Evolutionary conservation across 2,888 invertebrate genomes (phyloP).

Genomic region (Choristoneura rosaceana): DNA sequence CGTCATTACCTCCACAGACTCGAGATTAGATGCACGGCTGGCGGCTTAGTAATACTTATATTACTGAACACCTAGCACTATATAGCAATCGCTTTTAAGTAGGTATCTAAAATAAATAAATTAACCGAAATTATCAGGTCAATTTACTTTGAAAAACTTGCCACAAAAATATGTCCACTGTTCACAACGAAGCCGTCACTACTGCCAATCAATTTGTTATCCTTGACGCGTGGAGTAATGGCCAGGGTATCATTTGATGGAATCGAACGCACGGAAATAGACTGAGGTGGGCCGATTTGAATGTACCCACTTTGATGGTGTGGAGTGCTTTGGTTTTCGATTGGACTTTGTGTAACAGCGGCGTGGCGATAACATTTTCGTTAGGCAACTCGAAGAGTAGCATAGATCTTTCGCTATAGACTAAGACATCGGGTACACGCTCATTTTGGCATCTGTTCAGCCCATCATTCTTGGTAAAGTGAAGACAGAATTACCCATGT

Average conservation of each 20-base stretch:
- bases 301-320: slow-evolving; percentile 4
- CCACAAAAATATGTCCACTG: slow-evolving; percentile 36
- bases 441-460: too few species aligned
- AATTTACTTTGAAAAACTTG: background rate
- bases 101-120: background rate
- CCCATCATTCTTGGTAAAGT: too few species aligned
- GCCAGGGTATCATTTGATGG: slow-evolving; percentile 41
- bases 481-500: too few species aligned
- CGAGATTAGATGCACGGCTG: slow-evolving; percentile 6
- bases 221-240: slow-evolving; percentile 56
- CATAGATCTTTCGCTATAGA: too few species aligned
- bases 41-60: background rate
- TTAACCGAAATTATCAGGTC: background rate
- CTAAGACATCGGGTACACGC: too few species aligned
- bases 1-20: slow-evolving; percentile 1
- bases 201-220: slow-evolving; percentile 44
- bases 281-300: slow-evolving; percentile 8
- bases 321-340: slow-evolving; percentile 21
- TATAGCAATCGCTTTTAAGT: background rate
- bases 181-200: slow-evolving; percentile 29
- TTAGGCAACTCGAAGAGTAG: too few species aligned
- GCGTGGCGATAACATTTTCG: too few species aligned
- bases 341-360: background rate
- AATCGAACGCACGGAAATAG: slow-evolving; percentile 40
- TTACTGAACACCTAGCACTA: too few species aligned